A percentile compares a stretch with the other conserved stretches of the same genome.
Conservation (phyloP, 2,113 vertebrate species). For the Carlito syrichta region DNA sequence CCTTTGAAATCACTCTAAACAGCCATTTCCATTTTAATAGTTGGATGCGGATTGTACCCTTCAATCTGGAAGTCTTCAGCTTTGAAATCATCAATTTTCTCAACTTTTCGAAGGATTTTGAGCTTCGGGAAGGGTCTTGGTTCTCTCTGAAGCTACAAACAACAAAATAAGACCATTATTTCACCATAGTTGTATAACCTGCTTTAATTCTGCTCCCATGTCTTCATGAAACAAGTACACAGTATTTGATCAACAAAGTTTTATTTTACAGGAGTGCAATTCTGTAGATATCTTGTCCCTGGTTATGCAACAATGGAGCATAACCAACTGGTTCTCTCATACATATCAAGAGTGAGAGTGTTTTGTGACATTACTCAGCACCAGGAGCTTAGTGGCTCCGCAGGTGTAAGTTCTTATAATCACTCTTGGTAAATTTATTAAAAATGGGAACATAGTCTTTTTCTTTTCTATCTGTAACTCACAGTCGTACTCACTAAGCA, state of each 20-base stretch:
- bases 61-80: slow-evolving; percentile 94
- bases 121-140: slow-evolving; percentile 94
- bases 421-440: neutral
- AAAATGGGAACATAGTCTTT: neutral
- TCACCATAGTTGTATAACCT: neutral
- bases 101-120: slow-evolving; percentile 90
- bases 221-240: neutral
- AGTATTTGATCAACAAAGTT: neutral
- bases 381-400: neutral
- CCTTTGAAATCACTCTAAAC: slow-evolving; percentile 78
- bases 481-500: neutral
- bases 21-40: slow-evolving; percentile 98
- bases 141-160: slow-evolving; percentile 91
- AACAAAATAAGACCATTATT: slow-evolving; percentile 1
- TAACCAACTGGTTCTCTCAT: neutral
- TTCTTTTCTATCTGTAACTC: neutral
- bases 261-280: neutral
- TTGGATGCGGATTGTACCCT: slow-evolving; percentile 92
- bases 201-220: neutral
- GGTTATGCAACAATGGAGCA: rapidly evolving
- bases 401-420: neutral
- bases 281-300: neutral
- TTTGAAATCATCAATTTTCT: slow-evolving; percentile 89
- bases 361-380: neutral
- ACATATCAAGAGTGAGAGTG: neutral